These are phyloP conservation scores for Scaptomyza hsui DNA, from an alignment of 1,140 invertebrate species.

Conservation along the genomic window DNA sequence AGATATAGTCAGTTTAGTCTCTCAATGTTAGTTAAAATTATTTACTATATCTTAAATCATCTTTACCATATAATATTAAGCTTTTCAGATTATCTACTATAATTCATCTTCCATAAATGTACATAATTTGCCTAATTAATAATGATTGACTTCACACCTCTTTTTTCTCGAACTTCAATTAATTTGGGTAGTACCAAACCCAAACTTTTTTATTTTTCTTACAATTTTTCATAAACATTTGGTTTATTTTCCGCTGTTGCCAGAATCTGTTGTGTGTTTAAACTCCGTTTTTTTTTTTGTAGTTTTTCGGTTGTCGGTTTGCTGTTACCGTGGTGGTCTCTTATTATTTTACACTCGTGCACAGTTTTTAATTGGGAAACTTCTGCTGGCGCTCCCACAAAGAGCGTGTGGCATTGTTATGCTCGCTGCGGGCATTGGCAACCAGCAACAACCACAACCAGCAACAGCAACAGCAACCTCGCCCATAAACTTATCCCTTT, in stretches of 20 bases:
- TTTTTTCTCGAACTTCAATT: slow-evolving; percentile 16
- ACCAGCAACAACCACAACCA: slow-evolving; percentile 5
- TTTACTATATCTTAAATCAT: no score
- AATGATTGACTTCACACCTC: slow-evolving; percentile 1
- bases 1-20: not conserved
- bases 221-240: slow-evolving; percentile 1
- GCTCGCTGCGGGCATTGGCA: slow-evolving; percentile 28
- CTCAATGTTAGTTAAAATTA: not conserved
- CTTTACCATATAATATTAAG: not conserved
- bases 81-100: not conserved
- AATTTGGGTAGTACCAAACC: slow-evolving; percentile 40
- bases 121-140: slow-evolving; percentile 9
- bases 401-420: slow-evolving; percentile 36
- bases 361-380: slow-evolving; percentile 60
- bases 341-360: slow-evolving; percentile 55
- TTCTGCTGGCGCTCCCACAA: slow-evolving; percentile 21
- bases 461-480: slow-evolving; percentile 4
- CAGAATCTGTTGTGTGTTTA: slow-evolving; percentile 13
- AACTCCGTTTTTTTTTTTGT: no score
- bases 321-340: slow-evolving; percentile 15
- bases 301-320: slow-evolving; percentile 11
- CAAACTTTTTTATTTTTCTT: slow-evolving; percentile 27
- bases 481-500: slow-evolving; percentile 28
- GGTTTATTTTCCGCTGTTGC: slow-evolving; percentile 6
- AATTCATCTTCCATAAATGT: not conserved